Evolutionary conservation across 2,797 vertebrate genomes (phyloP).

Genomic region (Eurystomus glaucurus): DNA sequence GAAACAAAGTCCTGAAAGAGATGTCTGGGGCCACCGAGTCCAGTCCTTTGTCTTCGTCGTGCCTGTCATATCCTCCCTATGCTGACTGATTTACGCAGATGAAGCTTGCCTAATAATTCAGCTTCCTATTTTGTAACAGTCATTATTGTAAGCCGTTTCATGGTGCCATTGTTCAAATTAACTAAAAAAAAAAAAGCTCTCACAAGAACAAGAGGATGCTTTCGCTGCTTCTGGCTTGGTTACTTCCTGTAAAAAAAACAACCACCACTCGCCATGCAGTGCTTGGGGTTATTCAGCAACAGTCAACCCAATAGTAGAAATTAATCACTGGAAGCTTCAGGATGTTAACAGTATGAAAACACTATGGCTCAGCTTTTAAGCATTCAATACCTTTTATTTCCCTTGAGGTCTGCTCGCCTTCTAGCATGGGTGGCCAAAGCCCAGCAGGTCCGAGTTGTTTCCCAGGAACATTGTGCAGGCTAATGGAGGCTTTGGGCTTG

Average conservation of each 20-base stretch:
- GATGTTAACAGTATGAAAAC: background rate
- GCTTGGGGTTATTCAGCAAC: slow-evolving; percentile 13
- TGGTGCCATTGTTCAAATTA: slow-evolving; percentile 62
- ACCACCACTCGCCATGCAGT: background rate
- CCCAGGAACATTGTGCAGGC: background rate
- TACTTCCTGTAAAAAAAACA: slow-evolving; percentile 26
- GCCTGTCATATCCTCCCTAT: slow-evolving; percentile 69
- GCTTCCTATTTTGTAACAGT: slow-evolving; percentile 76
- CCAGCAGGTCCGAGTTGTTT: accelerated
- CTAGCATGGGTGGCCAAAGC: background rate
- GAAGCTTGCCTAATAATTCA: slow-evolving; percentile 70
- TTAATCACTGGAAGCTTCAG: background rate
- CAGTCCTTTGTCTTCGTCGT: slow-evolving; percentile 23
- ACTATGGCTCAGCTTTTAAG: background rate
- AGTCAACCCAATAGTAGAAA: background rate
- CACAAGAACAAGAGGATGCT: slow-evolving; percentile 66
- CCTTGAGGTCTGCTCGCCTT: background rate
- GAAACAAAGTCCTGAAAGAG: background rate
- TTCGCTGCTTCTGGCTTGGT: slow-evolving; percentile 32
- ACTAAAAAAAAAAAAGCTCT: background rate
- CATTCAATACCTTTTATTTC: accelerated
- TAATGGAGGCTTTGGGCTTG: background rate
- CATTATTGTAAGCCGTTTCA: slow-evolving; percentile 64
- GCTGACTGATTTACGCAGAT: slow-evolving; percentile 58
- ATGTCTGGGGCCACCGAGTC: slow-evolving; percentile 29